These are phyloP conservation scores for Eubucco bourcierii DNA, from an alignment of 2,113 vertebrate genomes.

Conservation along the genomic window DNA sequence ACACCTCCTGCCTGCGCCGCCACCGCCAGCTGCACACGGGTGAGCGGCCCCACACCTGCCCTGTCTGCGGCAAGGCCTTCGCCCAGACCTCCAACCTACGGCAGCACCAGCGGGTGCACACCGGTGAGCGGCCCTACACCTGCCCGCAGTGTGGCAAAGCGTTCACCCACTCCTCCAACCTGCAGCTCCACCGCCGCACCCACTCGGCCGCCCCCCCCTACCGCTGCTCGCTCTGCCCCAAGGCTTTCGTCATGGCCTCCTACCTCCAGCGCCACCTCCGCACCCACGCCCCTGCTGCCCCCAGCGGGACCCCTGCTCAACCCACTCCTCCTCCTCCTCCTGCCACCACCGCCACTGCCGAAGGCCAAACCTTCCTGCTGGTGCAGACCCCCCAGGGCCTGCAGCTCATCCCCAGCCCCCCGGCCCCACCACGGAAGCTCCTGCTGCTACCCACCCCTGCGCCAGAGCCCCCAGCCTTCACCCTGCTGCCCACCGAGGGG, in stretches of 20 bases:
- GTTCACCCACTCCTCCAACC: constrained; percentile 90
- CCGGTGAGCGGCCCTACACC: constrained; percentile 87
- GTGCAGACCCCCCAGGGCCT: constrained; percentile 86
- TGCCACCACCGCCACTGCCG: neutral
- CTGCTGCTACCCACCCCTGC: constrained; percentile 64
- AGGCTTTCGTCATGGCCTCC: constrained; percentile 90
- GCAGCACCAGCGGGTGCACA: constrained; percentile 68
- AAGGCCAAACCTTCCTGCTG: constrained; percentile 79
- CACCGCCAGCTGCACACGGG: constrained; percentile 92
- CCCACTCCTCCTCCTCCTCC: neutral
- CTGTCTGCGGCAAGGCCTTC: constrained; percentile 61
- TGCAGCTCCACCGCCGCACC: constrained; percentile 87
- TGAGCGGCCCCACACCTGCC: constrained; percentile 65
- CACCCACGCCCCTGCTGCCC: constrained; percentile 42
- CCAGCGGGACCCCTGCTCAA: neutral
- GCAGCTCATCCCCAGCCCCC: constrained; percentile 86
- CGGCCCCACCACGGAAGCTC: constrained; percentile 64
- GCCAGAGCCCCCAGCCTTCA: constrained; percentile 45
- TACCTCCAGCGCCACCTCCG: constrained; percentile 90
- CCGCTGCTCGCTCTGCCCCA: constrained; percentile 84
- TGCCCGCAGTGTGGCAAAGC: constrained; percentile 91
- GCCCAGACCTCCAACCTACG: neutral
- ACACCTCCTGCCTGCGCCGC: constrained; percentile 88
- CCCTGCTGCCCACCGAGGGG: constrained; percentile 56
- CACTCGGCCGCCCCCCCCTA: constrained; percentile 87